Evolutionary conservation across 1,140 invertebrate genomes (phyloP), one percentile per base, ranked within the genome.

Genomic region (Oncopodura yosiiana): DNA sequence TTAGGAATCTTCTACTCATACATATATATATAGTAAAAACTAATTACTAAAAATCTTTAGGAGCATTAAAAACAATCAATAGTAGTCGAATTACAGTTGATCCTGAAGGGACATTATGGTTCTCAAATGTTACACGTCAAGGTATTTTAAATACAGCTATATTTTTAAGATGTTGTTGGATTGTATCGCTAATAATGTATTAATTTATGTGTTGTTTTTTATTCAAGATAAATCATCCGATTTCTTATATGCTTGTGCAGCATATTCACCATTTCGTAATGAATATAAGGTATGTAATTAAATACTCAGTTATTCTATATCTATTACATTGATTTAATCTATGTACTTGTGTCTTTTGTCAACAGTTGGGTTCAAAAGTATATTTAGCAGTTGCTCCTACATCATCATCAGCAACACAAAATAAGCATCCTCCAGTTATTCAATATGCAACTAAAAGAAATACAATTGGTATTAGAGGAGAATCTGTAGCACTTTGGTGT

Each of bases 21-120:
- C n/a, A n/a, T n/a, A n/a, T n/a, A n/a, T n/a, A n/a, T n/a, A n/a
- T n/a, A n/a, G n/a, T n/a, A n/a, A n/a, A n/a, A n/a, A n/a, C n/a
- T n/a, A n/a, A n/a, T n/a, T n/a, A 56, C 36, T 57, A 74, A 72
- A 81, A 84, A 63, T 76, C 78, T 0, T 76, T 78, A 39, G 87
- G 86, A 23, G 79, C 79, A 43, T 81, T 94, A 46, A 84, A 84
- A 64, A 87, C 83, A 32, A 91, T 94, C 50, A 94, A 94, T 67
- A 89, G 87, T 65, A 90, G 88, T 0, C 77, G 91, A 50, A 91
- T 94, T 81, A 94, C 90, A 3, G 74, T 94, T 14, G 91, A 94
- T 71, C 90, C 90, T 0, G 90, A 94, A 73, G 91, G 91, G 32
- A 89, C 86, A 64, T 73, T 95, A 0, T 93, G 88, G 84, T 94